Conservation (phyloP, 2,113 vertebrate genomes). For the Sinocyclocheilus rhinocerous region DNA sequence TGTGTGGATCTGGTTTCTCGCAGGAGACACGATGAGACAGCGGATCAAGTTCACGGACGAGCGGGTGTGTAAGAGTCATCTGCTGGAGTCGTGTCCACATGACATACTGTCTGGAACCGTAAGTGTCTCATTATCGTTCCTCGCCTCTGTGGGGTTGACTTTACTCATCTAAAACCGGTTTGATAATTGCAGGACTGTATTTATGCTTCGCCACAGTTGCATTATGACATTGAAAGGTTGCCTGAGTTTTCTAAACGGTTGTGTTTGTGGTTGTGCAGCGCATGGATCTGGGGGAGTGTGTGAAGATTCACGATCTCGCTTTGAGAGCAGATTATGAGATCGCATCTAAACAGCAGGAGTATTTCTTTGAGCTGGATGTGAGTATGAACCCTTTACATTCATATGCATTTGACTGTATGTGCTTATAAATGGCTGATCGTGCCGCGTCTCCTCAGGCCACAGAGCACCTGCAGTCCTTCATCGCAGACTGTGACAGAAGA, state of each 20-base stretch:
- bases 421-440: conserved; percentile 20
- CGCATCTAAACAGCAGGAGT: conserved; percentile 96
- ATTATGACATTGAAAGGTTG: not conserved
- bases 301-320: conserved; percentile 96
- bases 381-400: conserved; percentile 64
- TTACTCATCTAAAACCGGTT: not conserved
- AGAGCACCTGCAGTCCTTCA: conserved; percentile 98
- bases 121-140: conserved; percentile 62
- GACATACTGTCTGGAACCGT: conserved; percentile 98
- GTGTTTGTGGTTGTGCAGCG: conserved; percentile 75
- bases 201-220: not conserved
- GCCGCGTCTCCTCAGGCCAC: conserved; percentile 79
- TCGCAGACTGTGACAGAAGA: conserved; percentile 94
- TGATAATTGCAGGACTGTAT: not conserved
- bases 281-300: conserved; percentile 98
- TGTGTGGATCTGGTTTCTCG: conserved; percentile 55
- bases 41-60: conserved; percentile 98
- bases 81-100: conserved; percentile 97
- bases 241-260: not conserved
- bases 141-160: not conserved
- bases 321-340: conserved; percentile 98
- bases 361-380: conserved; percentile 99
- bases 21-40: conserved; percentile 95
- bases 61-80: conserved; percentile 97
- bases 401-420: not conserved